Conservation (phyloP, 1,140 invertebrate species). For the Triops longicaudatus region DNA sequence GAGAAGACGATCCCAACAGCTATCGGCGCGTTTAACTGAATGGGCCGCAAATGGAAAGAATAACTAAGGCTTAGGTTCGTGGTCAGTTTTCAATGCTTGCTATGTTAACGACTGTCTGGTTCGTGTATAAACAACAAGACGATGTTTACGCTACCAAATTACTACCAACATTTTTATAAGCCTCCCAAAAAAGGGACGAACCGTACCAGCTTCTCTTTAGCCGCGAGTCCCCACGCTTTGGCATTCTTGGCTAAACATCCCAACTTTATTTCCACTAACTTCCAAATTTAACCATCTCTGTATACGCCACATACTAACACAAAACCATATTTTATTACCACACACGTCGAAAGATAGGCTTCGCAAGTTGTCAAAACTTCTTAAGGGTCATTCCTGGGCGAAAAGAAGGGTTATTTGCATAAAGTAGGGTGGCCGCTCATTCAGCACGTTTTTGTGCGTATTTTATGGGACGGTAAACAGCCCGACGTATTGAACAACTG, state of each 20-base stretch:
- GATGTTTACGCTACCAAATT: constrained; percentile 4
- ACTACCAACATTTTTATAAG: constrained; percentile 1
- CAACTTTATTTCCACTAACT: neutral
- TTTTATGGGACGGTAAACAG: neutral
- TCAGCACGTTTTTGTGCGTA: neutral
- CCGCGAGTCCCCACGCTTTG: neutral
- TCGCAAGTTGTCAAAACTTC: neutral
- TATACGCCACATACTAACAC: neutral
- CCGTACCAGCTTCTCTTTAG: neutral
- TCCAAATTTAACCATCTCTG: neutral
- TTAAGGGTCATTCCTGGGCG: neutral
- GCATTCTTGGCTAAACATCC: constrained; percentile 11
- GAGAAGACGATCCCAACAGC: neutral
- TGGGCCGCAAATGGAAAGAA: neutral
- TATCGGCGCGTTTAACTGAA: neutral
- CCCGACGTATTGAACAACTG: neutral
- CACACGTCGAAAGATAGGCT: constrained; percentile 2
- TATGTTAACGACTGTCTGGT: constrained; percentile 12
- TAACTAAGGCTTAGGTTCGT: neutral
- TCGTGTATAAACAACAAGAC: neutral
- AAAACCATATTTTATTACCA: neutral
- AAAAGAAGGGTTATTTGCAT: neutral
- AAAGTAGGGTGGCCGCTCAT: neutral
- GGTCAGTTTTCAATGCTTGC: neutral
- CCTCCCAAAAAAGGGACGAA: neutral